A percentile compares a stretch with the other conserved stretches of the same genome.
phyloP scores from a whole-genome alignment of 2,797 vertebrate genomes.

The Sciurus vulgaris region DNA sequence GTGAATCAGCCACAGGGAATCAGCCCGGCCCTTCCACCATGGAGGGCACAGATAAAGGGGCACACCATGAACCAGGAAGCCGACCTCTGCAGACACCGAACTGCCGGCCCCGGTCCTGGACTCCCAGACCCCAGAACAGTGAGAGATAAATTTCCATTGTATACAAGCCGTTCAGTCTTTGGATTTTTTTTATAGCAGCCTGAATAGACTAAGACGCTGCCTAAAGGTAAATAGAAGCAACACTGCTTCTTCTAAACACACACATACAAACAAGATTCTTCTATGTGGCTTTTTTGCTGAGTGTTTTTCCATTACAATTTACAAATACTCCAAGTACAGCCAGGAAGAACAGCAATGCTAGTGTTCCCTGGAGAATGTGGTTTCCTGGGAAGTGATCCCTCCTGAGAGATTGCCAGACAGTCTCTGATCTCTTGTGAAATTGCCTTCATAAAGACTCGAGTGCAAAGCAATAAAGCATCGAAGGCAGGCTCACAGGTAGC shows the following conservation, averaged over 20 bases:
- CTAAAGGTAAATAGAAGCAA: constrained; percentile 12
- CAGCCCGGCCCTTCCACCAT: not conserved
- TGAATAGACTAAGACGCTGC: not conserved
- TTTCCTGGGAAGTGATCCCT: constrained; percentile 17
- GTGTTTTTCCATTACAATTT: not conserved
- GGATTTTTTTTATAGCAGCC: not conserved
- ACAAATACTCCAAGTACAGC: not conserved
- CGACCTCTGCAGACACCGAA: not conserved
- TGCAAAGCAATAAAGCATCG: not conserved
- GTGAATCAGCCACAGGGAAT: too few species aligned
- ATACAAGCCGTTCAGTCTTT: not conserved
- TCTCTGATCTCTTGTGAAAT: constrained; percentile 21
- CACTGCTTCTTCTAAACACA: not conserved
- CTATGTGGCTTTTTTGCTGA: not conserved
- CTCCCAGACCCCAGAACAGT: not conserved
- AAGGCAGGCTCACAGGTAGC: not conserved
- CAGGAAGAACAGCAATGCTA: not conserved
- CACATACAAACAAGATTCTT: not conserved
- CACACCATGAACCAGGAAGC: not conserved
- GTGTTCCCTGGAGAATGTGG: constrained; percentile 14
- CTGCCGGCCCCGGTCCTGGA: not conserved
- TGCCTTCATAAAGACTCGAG: not conserved
- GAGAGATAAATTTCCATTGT: not conserved
- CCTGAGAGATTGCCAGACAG: not conserved
- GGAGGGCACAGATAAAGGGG: not conserved